Percentiles rank a stretch among this genome's conserved stretches.
phyloP scores from a whole-genome alignment of 2,888 invertebrate genomes.

The Drosophila histrio region DNA sequence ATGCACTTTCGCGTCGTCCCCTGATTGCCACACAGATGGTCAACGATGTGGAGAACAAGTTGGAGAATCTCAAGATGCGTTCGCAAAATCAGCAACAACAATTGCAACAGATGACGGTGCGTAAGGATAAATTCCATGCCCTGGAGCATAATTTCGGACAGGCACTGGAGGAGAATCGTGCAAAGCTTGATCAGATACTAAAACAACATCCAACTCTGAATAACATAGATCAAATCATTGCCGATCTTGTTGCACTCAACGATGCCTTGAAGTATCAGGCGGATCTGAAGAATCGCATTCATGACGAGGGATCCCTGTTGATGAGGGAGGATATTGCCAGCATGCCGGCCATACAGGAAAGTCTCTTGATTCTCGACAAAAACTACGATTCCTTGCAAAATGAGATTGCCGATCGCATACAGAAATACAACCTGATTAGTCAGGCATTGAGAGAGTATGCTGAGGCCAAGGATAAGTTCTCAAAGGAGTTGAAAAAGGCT shows the following conservation, averaged over 20 bases:
- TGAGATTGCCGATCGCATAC: slow-evolving; percentile 89
- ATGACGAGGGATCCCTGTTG: slow-evolving; percentile 90
- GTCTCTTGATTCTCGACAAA: slow-evolving; percentile 90
- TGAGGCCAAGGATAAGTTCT: slow-evolving; percentile 89
- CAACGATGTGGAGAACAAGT: slow-evolving; percentile 89
- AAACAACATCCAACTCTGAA: slow-evolving; percentile 78
- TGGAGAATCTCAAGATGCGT: slow-evolving; percentile 88
- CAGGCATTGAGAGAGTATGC: slow-evolving; percentile 90
- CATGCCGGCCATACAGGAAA: slow-evolving; percentile 91
- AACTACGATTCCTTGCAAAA: slow-evolving; percentile 92
- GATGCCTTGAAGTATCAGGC: slow-evolving; percentile 86
- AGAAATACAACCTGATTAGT: slow-evolving; percentile 89
- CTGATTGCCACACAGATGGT: slow-evolving; percentile 90
- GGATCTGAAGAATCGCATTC: slow-evolving; percentile 88
- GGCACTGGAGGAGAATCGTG: slow-evolving; percentile 86
- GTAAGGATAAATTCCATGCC: slow-evolving; percentile 91
- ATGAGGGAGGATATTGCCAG: slow-evolving; percentile 93
- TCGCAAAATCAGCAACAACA: slow-evolving; percentile 88
- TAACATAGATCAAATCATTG: slow-evolving; percentile 84
- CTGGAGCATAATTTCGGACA: slow-evolving; percentile 89
- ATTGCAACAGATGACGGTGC: slow-evolving; percentile 89
- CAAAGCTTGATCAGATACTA: slow-evolving; percentile 77
- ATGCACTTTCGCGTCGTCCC: slow-evolving; percentile 89
- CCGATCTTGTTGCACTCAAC: slow-evolving; percentile 86
- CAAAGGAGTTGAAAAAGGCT: slow-evolving; percentile 89